Conservation (phyloP, 2,113 vertebrate genomes). For the mouse (Mus musculus) region DNA sequence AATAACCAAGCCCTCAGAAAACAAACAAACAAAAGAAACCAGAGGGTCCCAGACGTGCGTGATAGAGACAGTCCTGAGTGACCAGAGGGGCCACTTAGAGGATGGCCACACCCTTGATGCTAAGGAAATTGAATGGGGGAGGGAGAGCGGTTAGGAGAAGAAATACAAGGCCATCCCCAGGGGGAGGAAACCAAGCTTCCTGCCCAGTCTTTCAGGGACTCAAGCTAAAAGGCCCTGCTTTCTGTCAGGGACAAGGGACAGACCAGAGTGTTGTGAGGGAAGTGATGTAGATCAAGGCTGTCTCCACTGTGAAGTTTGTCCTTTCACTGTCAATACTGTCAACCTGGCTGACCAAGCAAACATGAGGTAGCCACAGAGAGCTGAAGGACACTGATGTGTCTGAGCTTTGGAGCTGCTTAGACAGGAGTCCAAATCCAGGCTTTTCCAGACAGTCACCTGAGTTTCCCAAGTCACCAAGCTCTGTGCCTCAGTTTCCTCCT, state of each 20-base stretch:
- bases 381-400: neutral
- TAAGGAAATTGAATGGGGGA: neutral
- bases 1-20: neutral
- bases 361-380: too few species aligned
- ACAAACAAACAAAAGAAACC: neutral
- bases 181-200: neutral
- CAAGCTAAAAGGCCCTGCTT: neutral
- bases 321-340: neutral
- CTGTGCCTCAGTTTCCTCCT: neutral
- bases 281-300: neutral
- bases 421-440: neutral
- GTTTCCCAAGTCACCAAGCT: neutral
- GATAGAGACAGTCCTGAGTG: neutral
- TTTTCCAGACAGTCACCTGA: neutral
- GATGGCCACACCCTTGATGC: neutral
- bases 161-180: neutral
- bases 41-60: neutral
- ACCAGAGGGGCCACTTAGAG: neutral
- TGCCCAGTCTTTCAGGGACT: too few species aligned
- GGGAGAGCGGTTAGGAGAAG: neutral
- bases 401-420: neutral
- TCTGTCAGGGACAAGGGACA: neutral
- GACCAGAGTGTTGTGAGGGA: neutral
- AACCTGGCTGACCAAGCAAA: neutral
- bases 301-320: neutral